Evolutionary conservation across 2,797 vertebrate genomes (phyloP).

Genomic region (Sarcophilus harrisii): DNA sequence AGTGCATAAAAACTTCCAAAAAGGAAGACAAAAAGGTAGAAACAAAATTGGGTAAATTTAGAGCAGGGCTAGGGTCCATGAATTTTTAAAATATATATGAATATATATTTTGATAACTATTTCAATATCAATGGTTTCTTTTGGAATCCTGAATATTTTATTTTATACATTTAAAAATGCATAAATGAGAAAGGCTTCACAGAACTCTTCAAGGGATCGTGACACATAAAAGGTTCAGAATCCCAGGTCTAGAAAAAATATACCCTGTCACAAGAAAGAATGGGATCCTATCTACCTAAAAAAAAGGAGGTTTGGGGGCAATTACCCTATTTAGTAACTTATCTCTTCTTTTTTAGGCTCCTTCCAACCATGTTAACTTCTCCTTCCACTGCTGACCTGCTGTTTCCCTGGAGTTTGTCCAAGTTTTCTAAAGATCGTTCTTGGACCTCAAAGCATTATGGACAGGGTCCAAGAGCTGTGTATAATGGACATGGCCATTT

Average conservation of each 20-base stretch:
- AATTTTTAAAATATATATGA: not conserved
- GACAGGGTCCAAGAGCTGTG: constrained; percentile 32
- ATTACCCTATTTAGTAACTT: not conserved
- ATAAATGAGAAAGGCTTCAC: not conserved
- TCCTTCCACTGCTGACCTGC: constrained; percentile 37
- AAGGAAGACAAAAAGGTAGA: not conserved
- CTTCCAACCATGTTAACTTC: constrained; percentile 27
- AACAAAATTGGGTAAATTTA: not conserved
- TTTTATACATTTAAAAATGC: not conserved
- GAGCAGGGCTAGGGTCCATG: not conserved
- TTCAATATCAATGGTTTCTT: not conserved
- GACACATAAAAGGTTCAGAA: not conserved
- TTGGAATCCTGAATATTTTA: not conserved
- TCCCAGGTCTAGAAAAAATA: not conserved
- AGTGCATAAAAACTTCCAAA: not conserved
- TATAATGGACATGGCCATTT: constrained; percentile 2
- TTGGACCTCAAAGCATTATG: constrained; percentile 21
- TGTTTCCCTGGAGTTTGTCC: constrained; percentile 53
- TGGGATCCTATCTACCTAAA: not conserved
- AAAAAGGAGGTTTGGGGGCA: not conserved
- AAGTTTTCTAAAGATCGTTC: constrained; percentile 29
- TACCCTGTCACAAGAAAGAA: not conserved
- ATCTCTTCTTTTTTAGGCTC: not conserved
- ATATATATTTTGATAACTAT: not conserved
- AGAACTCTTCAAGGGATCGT: not conserved